Percentiles rank a stretch among this genome's conserved stretches.
These are phyloP conservation scores for Stenchaetothrips biformis DNA, from an alignment of 2,888 invertebrate species.

Conservation along the genomic window DNA sequence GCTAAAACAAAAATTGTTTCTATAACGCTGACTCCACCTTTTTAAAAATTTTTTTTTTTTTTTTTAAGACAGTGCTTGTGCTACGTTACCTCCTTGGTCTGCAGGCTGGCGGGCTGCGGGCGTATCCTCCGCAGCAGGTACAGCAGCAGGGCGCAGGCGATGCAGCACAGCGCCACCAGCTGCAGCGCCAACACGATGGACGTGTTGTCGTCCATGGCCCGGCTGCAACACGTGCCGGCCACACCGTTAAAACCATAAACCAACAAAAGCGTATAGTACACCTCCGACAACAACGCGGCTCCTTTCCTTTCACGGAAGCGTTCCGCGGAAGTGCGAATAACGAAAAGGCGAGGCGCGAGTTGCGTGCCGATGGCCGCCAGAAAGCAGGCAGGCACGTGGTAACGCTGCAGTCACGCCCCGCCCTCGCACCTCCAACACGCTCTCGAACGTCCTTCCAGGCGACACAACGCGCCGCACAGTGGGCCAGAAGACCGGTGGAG, in stretches of 20 bases:
- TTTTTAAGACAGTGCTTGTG: not conserved
- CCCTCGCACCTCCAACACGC: no score
- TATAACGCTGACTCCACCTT: no score
- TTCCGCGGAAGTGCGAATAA: not conserved
- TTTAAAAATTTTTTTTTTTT: not conserved
- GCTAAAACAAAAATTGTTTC: no score
- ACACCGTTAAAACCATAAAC: not conserved
- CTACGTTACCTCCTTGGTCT: not conserved
- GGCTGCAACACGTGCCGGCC: not conserved
- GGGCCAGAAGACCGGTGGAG: no score
- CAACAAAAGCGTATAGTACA: not conserved
- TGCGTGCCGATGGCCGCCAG: not conserved
- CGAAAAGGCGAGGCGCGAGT: no score
- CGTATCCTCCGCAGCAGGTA: slow-evolving; percentile 73
- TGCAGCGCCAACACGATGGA: slow-evolving; percentile 75
- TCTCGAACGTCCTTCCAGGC: no score
- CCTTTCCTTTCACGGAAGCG: no score
- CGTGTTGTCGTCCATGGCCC: slow-evolving; percentile 70
- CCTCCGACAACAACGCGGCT: not conserved
- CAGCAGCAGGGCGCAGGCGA: slow-evolving; percentile 74
- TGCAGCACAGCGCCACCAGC: slow-evolving; percentile 72
- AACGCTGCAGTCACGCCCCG: not conserved
- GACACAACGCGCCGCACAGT: no score
- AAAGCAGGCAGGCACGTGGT: not conserved
- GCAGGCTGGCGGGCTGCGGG: not conserved